Base-by-base conservation (phyloP, 2,113 vertebrate species). In the Amazona vittata region DNA sequence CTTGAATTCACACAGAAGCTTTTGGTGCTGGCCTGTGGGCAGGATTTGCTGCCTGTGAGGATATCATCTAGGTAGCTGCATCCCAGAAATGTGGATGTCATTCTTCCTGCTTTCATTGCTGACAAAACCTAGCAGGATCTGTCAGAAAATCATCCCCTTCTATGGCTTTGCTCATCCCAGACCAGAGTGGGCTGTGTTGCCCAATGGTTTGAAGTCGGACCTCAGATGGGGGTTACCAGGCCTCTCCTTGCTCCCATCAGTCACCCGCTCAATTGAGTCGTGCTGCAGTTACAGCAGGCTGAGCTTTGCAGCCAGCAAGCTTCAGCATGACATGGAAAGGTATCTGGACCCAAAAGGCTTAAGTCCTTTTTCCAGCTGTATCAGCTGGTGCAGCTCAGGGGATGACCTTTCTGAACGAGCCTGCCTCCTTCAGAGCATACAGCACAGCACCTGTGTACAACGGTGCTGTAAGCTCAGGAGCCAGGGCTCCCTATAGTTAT, bases 371-470 rank as follows among this genome's bases (percentile, higher is more conserved):
- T 64, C 67, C 92, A 86, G 71, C 83, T 90, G 59, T 78, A 53
- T 90, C 85, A 93, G 90, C 90, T 80, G 67, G 44, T 93, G 22
- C 46, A 6, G 67, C 46, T 88, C 39, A 68, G 50, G 82, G 44
- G 39, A 13, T 88, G 82, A 90, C 78, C 79, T 94, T 93, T 87
- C 57, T 2, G 7, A 91, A 33, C 0, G 5, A 70, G 37, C 63
- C 47, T 39, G 62, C 53, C 68, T 46, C 24, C 75, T 71, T 43
- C 0, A 0, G 28, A 9, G 4, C 9, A 3, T 0, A 6, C 57
- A 26, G 57, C 29, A 0, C 47, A 4, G 41, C 1, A 3, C 52
- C 60, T 0, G 0, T 65, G 4, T 5, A 12, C 44, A 25, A 1
- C 64, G 3, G 4, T 4, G 1, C 63, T 81, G 1, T 35, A 19